Conservation (phyloP, 2,797 vertebrate genomes). For the Champsocephalus esox region DNA sequence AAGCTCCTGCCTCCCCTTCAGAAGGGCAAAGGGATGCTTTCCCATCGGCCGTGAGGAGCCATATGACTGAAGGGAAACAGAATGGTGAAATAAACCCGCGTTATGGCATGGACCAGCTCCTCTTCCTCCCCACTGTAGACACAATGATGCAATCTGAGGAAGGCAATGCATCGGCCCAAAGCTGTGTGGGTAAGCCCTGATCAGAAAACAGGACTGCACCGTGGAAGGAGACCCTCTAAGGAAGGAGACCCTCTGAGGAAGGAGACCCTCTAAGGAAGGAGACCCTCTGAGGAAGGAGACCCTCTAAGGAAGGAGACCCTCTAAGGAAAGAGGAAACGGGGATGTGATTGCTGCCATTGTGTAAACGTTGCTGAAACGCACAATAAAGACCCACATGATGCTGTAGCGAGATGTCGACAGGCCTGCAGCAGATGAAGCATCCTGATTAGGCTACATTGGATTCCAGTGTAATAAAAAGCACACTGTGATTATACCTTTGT, state of each 20-base stretch:
- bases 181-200: constrained; percentile 39
- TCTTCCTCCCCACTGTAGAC: constrained; percentile 35
- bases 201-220: constrained; percentile 39
- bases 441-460: constrained; percentile 45
- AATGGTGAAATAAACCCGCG: constrained; percentile 52
- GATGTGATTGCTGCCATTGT: constrained; percentile 5
- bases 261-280: neutral
- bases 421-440: constrained; percentile 43
- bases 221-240: neutral
- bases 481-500: constrained; percentile 15
- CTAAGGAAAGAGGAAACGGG: neutral
- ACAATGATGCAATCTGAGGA: constrained; percentile 65
- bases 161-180: constrained; percentile 49
- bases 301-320: neutral
- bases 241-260: neutral
- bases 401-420: constrained; percentile 36
- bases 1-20: constrained; percentile 68
- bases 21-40: constrained; percentile 70
- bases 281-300: too few relatives aligned
- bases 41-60: constrained; percentile 41
- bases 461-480: constrained; percentile 38
- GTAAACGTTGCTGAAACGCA: constrained; percentile 13
- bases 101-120: constrained; percentile 39
- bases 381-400: constrained; percentile 25
- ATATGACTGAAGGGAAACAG: constrained; percentile 44